Percentiles rank a stretch among this genome's conserved stretches.
phyloP scores from a whole-genome alignment of 2,888 invertebrate genomes.

The Aporophyla nigra region DNA sequence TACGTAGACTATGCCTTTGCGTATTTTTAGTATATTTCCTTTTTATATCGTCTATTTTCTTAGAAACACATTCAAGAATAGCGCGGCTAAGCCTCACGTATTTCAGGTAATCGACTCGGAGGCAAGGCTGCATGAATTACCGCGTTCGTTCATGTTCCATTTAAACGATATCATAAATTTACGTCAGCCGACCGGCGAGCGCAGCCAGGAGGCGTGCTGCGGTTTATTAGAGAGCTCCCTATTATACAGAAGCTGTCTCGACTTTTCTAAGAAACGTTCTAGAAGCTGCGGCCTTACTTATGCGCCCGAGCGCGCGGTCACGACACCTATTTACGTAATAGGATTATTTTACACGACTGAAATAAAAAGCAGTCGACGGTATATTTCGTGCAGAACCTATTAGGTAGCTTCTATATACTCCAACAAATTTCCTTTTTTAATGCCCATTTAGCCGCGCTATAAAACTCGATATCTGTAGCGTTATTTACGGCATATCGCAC shows the following conservation, averaged over 20 bases:
- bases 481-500: slow-evolving; percentile 68
- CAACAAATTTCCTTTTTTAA: slow-evolving; percentile 61
- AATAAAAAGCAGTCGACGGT: slow-evolving; percentile 35
- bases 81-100: slow-evolving; percentile 30
- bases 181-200: slow-evolving; percentile 37
- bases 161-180: slow-evolving; percentile 66
- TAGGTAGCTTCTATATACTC: slow-evolving; percentile 36
- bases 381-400: slow-evolving; percentile 37
- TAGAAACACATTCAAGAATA: slow-evolving; percentile 18
- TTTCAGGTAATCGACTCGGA: slow-evolving; percentile 51
- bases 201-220: slow-evolving; percentile 51
- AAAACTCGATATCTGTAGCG: slow-evolving; percentile 67
- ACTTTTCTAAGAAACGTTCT: slow-evolving; percentile 38
- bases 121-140: slow-evolving; percentile 54
- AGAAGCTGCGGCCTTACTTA: slow-evolving; percentile 31
- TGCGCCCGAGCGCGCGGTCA: slow-evolving; percentile 54
- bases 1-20: slow-evolving; percentile 18
- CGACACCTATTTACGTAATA: slow-evolving; percentile 56
- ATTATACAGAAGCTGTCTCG: slow-evolving; percentile 45
- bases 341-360: slow-evolving; percentile 53
- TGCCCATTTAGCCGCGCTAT: slow-evolving; percentile 65
- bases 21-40: slow-evolving; percentile 10
- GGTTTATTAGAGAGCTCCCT: slow-evolving; percentile 56
- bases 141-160: slow-evolving; percentile 55
- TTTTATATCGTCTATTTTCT: slow-evolving; percentile 15